These are phyloP conservation scores for Marisa cornuarietis DNA, from an alignment of 1,140 invertebrate genomes.

Conservation along the genomic window DNA sequence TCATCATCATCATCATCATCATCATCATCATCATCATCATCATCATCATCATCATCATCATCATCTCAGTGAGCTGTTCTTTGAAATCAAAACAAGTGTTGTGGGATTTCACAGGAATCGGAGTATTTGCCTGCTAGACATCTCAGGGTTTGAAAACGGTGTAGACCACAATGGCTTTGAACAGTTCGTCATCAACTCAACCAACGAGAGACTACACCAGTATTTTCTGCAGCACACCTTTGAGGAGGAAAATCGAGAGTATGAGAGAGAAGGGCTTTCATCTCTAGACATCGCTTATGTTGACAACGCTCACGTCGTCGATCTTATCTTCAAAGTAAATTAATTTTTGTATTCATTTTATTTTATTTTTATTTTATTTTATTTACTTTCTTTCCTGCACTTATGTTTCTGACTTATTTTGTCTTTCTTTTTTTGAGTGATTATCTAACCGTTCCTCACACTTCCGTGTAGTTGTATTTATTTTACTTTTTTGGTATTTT, in stretches of 20 bases:
- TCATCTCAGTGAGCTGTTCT: no score
- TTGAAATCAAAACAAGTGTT: no score
- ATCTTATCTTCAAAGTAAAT: slow-evolving; percentile 39
- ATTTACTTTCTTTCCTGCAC: neutral
- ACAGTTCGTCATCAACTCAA: slow-evolving; percentile 51
- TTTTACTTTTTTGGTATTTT: neutral
- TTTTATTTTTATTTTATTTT: neutral
- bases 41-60: no score
- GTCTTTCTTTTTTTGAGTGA: slow-evolving; percentile 82
- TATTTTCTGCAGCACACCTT: slow-evolving; percentile 85
- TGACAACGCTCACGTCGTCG: slow-evolving; percentile 73
- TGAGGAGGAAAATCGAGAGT: slow-evolving; percentile 80
- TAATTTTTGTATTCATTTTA: neutral
- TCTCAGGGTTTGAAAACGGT: slow-evolving; percentile 58
- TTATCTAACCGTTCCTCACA: slow-evolving; percentile 69
- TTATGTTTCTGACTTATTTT: slow-evolving; percentile 65
- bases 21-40: no score
- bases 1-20: no score
- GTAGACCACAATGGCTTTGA: slow-evolving; percentile 69
- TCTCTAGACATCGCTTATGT: slow-evolving; percentile 80
- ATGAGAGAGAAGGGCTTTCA: slow-evolving; percentile 73
- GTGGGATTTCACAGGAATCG: slow-evolving; percentile 1
- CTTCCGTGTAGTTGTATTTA: no score
- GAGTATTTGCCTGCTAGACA: slow-evolving; percentile 45
- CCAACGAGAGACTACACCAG: slow-evolving; percentile 73